Percentiles rank a stretch among this genome's conserved stretches.
These are phyloP conservation scores for Philhelius pedissequus DNA, from an alignment of 2,888 invertebrate species.

Conservation along the genomic window DNA sequence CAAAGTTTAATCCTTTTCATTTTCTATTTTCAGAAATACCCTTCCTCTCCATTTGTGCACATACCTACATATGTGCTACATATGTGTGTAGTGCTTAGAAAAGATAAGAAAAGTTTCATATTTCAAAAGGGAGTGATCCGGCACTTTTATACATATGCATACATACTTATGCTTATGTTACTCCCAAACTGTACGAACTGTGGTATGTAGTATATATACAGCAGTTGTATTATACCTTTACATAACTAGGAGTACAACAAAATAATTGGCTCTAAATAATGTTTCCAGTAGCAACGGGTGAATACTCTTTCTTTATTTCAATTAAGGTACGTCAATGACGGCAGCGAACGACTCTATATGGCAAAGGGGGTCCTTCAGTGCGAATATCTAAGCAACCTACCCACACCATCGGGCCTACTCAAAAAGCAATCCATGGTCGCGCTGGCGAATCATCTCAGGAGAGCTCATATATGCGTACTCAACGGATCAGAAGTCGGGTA, in stretches of 20 bases:
- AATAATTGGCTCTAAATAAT: slow-evolving; percentile 71
- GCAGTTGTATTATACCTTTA: neutral
- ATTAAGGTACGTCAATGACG: slow-evolving; percentile 69
- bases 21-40: slow-evolving; percentile 37
- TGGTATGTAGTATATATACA: neutral
- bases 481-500: slow-evolving; percentile 25
- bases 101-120: slow-evolving; percentile 64
- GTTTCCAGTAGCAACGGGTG: slow-evolving; percentile 70
- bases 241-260: slow-evolving; percentile 31
- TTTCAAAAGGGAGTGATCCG: slow-evolving; percentile 40
- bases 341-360: neutral
- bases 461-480: slow-evolving; percentile 41
- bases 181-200: neutral
- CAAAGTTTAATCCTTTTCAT: slow-evolving; percentile 70
- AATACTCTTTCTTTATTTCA: slow-evolving; percentile 71
- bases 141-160: slow-evolving; percentile 8
- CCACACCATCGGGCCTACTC: neutral
- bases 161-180: no score
- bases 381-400: slow-evolving; percentile 58
- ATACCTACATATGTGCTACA: neutral
- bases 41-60: no score
- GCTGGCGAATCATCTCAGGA: slow-evolving; percentile 62
- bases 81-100: slow-evolving; percentile 31
- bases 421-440: slow-evolving; percentile 59
- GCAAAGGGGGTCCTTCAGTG: slow-evolving; percentile 46